Evolutionary conservation across 2,888 invertebrate species (phyloP), one percentile per base, ranked within the genome.

Genomic region (Caenorhabditis sinica): DNA sequence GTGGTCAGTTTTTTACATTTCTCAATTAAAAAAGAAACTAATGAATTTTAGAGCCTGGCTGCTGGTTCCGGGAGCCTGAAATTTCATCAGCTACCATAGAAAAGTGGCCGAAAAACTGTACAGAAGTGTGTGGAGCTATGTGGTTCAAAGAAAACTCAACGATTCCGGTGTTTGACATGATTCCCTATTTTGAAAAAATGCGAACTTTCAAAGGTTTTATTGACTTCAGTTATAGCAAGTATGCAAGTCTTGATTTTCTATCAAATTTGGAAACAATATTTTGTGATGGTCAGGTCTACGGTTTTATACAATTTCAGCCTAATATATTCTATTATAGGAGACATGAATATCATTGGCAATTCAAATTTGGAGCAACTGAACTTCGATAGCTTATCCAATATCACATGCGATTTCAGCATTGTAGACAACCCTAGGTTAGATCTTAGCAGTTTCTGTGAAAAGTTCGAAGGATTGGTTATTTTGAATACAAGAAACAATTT

Each of bases 191-290:
- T 49, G 40, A 58, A 17, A 76, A 76, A 9, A 15, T 76, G 45
- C 58, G 33, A 68, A 25, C 68, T 30, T 28, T 76, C 20, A 76
- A 66, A 68, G 75, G 75, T 15, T 4, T 3, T 2, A 0, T 76
- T 1, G 1, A 17, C 1, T 28, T 68, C 11, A 6, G 0, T 1
- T 0, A 40, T 8, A 20, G 66, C 1, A 23, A 76, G 20, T 76
- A 76, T 25, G 49, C 43, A 6, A 76, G 53, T 40, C 33, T 56
- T 6, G 43, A 66, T 1, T 76, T 76, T 49, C 25, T 76, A 5
- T 23, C 58, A 17, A 49, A 23, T 6, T 49, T 76, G 13, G 43
- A 68, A 8, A 43, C 56, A 13, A 45, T 76, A 15, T 25, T 66
- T 9, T 66, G 75, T 23, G 28, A 30, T 28, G 9, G 0, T 6